These are phyloP conservation scores for Ophiodon elongatus DNA, from an alignment of 2,113 vertebrate species.

Conservation along the genomic window DNA sequence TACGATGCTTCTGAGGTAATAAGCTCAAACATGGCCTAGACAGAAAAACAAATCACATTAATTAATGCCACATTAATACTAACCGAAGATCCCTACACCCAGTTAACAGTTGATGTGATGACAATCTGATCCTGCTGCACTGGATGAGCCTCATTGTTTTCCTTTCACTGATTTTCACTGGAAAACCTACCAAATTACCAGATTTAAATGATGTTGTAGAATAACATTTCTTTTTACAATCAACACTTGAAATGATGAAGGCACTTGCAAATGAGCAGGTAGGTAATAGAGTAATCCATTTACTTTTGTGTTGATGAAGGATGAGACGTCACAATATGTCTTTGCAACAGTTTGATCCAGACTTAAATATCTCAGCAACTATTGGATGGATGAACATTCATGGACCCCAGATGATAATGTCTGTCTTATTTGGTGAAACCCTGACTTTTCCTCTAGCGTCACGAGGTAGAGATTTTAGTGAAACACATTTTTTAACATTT, in stretches of 20 bases:
- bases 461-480: not conserved
- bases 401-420: not conserved
- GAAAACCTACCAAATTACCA: not conserved
- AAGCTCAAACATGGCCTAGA: constrained; percentile 96
- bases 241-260: too few species aligned
- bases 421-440: not conserved
- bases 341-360: not conserved
- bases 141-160: not conserved
- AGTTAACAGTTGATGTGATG: not conserved
- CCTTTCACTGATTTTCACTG: not conserved
- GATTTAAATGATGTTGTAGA: not conserved
- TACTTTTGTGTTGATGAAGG: not conserved
- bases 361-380: not conserved
- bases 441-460: not conserved
- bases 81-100: not conserved
- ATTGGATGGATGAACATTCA: not conserved
- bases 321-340: not conserved
- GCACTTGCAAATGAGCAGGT: too few species aligned
- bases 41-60: constrained; percentile 30
- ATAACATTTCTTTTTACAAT: too few species aligned
- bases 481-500: not conserved
- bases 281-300: not conserved
- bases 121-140: not conserved
- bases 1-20: constrained; percentile 96
- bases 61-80: not conserved